These are phyloP conservation scores for Solenopsis fugax DNA, from an alignment of 1,140 invertebrate species.

Conservation along the genomic window DNA sequence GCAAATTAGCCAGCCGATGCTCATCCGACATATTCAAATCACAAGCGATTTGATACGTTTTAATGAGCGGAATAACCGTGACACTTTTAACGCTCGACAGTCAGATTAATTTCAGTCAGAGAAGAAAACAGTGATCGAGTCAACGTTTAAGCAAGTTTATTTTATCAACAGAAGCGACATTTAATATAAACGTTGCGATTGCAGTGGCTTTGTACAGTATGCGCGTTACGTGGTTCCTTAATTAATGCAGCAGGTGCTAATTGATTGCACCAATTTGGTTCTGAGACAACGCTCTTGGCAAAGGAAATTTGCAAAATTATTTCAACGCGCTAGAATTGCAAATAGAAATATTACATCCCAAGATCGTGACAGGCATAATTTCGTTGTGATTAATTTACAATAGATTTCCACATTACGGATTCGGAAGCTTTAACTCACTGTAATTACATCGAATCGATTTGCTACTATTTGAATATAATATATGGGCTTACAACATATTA, in stretches of 20 bases:
- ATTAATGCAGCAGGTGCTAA: constrained; percentile 51
- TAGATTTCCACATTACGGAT: neutral
- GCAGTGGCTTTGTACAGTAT: neutral
- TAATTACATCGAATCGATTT: neutral
- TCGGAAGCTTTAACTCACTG: neutral
- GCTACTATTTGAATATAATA: neutral
- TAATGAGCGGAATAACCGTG: constrained; percentile 19
- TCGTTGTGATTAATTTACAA: neutral
- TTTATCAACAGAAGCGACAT: neutral
- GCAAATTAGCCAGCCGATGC: neutral
- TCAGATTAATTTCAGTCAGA: constrained; percentile 14
- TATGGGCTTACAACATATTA: neutral
- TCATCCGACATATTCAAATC: constrained; percentile 47
- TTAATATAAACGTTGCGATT: constrained; percentile 56
- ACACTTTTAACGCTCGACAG: constrained; percentile 4
- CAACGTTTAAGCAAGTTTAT: constrained; percentile 20
- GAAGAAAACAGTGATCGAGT: neutral
- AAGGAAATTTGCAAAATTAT: constrained; percentile 20
- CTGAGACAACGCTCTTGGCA: neutral
- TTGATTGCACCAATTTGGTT: constrained; percentile 5
- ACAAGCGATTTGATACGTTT: constrained; percentile 40
- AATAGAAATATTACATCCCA: neutral
- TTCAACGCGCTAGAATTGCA: neutral
- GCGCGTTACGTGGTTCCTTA: constrained; percentile 15
- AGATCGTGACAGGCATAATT: neutral